Evolutionary conservation across 2,888 invertebrate species (phyloP).

Genomic region (Hyposoter didymator): DNA sequence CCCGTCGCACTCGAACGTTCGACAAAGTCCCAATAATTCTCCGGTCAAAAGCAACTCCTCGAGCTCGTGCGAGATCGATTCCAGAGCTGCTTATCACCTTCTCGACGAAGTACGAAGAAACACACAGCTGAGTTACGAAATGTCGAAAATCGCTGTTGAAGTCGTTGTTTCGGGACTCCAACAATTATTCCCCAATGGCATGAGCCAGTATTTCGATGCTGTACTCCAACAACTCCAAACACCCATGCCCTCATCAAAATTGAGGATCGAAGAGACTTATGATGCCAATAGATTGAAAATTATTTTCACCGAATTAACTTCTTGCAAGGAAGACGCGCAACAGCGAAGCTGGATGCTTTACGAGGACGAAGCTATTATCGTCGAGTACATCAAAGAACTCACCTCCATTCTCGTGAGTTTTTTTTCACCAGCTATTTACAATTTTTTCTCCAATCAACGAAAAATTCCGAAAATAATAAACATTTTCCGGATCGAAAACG

Average conservation of each 20-base stretch:
- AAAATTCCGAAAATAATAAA: too few species aligned
- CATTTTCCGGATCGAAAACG: too few species aligned
- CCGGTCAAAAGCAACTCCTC: conserved; percentile 78
- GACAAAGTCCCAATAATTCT: conserved; percentile 74
- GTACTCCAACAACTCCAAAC: conserved; percentile 86
- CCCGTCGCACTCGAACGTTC: conserved; percentile 74
- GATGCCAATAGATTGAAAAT: conserved; percentile 93
- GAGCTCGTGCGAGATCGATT: conserved; percentile 79
- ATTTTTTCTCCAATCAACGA: not conserved
- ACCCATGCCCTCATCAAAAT: conserved; percentile 87
- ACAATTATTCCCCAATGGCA: conserved; percentile 86
- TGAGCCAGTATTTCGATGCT: conserved; percentile 87
- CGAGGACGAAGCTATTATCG: conserved; percentile 96
- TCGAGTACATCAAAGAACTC: conserved; percentile 92
- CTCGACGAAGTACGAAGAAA: conserved; percentile 92
- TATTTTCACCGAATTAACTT: conserved; percentile 93
- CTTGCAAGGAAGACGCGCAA: conserved; percentile 97
- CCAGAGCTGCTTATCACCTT: conserved; percentile 89
- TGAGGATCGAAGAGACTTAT: conserved; percentile 92
- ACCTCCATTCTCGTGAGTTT: conserved; percentile 90
- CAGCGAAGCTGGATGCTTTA: conserved; percentile 98
- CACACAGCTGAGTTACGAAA: conserved; percentile 94
- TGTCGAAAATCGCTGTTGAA: conserved; percentile 93
- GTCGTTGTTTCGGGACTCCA: conserved; percentile 89
- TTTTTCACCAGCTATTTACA: conserved; percentile 27